Base-by-base conservation (phyloP, 2,888 invertebrate species). In the Amblyjoppa fuscipennis region DNA sequence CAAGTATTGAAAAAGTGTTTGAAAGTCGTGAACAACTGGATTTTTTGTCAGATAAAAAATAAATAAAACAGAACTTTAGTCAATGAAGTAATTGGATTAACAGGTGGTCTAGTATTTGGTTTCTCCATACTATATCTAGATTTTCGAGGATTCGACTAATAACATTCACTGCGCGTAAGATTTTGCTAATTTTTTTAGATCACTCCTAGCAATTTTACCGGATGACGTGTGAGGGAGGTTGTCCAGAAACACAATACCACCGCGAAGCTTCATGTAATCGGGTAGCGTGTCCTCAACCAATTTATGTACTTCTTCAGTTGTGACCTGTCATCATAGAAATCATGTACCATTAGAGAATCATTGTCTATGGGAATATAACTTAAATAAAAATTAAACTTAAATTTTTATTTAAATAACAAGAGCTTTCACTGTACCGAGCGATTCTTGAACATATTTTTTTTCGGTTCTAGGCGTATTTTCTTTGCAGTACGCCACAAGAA, bases 161-260 rank as follows among this genome's bases (percentile, higher is more conserved):
- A 4, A 45, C 3, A 11, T 59, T 85, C 28, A 69, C 51, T n/a
- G 49, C 4, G 49, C 59, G 45, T 80, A 80, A 11, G 85, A 76
- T 9, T 61, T 53, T 3, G 84, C 87, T 31, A 85, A 69, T 53
- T 81, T 79, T 77, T 79, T 77, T 41, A 88, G 49, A 71, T 77
- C 69, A 3, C 81, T 75, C 49, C 86, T 87, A 53, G 79, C 87
- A n/a, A 93, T 81, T 88, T 93, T 93, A 3, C 91, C 91, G 0
- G 90, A 87, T 3, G 88, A 81, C 0, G 93, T 93, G 9, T 89
- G 85, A 0, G 93, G 93, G 20, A 93, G 79, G 68, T 77, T 78
- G 0, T 92, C 89, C 2, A 93, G 6, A 75, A 93, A 93, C 68
- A 88, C 78, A 0, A 93, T 91, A 0, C 93, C 93, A 2, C 90